Conservation (phyloP, 2,797 vertebrate genomes). For the Intellagama lesueurii region DNA sequence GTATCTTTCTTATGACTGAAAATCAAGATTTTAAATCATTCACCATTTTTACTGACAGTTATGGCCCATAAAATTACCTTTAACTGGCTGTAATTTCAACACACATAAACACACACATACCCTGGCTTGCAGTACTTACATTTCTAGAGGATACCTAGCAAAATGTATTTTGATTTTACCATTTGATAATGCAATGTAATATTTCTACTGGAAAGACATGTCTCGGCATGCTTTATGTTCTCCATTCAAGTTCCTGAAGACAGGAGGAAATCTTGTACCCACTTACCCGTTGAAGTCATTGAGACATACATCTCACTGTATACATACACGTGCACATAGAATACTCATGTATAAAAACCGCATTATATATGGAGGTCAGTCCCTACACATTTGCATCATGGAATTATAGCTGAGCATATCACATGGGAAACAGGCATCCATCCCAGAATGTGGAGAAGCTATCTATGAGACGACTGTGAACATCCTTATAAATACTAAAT, state of each 20-base stretch:
- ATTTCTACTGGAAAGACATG: not conserved
- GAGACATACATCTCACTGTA: not conserved
- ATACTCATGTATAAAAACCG: not conserved
- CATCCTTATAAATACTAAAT: not conserved
- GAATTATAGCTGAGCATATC: not conserved
- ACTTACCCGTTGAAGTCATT: not conserved
- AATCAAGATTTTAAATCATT: slow-evolving; percentile 38
- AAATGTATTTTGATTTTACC: slow-evolving; percentile 8
- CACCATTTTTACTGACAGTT: slow-evolving; percentile 30
- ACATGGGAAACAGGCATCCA: not conserved
- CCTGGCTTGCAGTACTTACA: not conserved
- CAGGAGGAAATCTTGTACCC: not conserved
- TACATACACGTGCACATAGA: not conserved
- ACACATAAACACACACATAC: not conserved
- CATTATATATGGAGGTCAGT: not conserved
- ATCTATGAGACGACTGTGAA: not conserved
- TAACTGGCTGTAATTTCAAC: slow-evolving; percentile 6
- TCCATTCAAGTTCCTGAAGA: not conserved
- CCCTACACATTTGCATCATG: not conserved
- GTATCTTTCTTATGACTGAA: slow-evolving; percentile 14
- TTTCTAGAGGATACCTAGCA: slow-evolving; percentile 10
- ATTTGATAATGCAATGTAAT: slow-evolving; percentile 15
- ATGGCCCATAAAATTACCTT: slow-evolving; percentile 26
- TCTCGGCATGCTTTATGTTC: not conserved
- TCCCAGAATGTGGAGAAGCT: not conserved